A percentile compares a stretch with the other conserved stretches of the same genome.
phyloP scores from a whole-genome alignment of 2,888 invertebrate species.

The Dorcus parallelipipedus region DNA sequence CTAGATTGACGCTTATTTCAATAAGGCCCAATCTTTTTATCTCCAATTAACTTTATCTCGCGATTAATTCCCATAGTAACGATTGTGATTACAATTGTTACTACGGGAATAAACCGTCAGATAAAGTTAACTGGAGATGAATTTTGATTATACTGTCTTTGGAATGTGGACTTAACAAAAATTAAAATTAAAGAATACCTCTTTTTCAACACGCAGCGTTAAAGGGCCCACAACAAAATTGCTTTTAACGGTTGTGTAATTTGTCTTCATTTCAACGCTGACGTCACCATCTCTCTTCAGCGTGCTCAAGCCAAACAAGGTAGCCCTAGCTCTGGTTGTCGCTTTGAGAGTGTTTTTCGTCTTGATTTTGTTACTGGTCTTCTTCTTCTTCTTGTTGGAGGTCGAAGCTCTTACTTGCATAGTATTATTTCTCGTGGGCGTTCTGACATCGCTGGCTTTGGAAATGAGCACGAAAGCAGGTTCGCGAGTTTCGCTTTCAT shows the following conservation, averaged over 20 bases:
- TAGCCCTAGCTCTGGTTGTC: constrained; percentile 69
- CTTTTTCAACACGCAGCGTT: constrained; percentile 74
- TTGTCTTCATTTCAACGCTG: constrained; percentile 71
- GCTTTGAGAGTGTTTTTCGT: constrained; percentile 52
- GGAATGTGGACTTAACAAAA: not conserved
- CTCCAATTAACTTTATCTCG: too few relatives aligned
- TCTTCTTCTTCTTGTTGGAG: constrained; percentile 37
- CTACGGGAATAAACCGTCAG: too few relatives aligned
- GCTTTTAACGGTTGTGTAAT: constrained; percentile 78
- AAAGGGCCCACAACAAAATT: constrained; percentile 79
- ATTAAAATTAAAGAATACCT: constrained; percentile 49
- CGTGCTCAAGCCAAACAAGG: constrained; percentile 75
- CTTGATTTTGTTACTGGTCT: constrained; percentile 42
- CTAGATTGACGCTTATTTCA: too few relatives aligned
- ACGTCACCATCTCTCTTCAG: constrained; percentile 78
- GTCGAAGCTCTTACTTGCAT: constrained; percentile 23
- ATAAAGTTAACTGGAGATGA: too few relatives aligned
- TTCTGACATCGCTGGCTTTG: constrained; percentile 31
- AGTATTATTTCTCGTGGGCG: constrained; percentile 4
- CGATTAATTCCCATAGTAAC: too few relatives aligned
- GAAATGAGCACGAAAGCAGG: constrained; percentile 44
- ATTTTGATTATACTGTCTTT: too few relatives aligned
- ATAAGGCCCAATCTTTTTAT: too few relatives aligned
- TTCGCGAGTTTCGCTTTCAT: constrained; percentile 39
- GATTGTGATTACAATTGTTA: too few relatives aligned